phyloP scores from a whole-genome alignment of 2,113 vertebrate genomes.

The Mirounga angustirostris region DNA sequence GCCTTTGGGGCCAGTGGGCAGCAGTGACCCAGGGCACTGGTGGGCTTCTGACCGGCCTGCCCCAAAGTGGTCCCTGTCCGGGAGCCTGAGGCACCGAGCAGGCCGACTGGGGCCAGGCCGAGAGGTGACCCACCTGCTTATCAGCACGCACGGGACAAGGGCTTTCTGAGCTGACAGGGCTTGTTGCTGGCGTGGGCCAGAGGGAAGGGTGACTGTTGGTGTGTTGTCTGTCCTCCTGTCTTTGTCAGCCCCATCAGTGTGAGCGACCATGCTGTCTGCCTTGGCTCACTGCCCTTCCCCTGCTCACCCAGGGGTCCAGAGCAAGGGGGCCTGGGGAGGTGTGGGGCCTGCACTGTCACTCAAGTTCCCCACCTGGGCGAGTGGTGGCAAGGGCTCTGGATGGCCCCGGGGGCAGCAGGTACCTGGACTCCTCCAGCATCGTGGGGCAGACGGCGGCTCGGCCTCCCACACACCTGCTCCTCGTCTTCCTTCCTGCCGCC shows the following conservation, averaged over 20 bases:
- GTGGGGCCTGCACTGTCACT: neutral
- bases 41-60: constrained; percentile 40
- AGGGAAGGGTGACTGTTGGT: neutral
- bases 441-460: neutral
- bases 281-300: neutral
- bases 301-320: neutral
- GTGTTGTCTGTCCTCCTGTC: neutral
- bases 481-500: neutral
- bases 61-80: neutral
- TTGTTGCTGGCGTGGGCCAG: neutral
- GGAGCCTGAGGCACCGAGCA: neutral
- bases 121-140: neutral
- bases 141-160: neutral
- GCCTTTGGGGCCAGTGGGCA: neutral
- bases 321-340: neutral
- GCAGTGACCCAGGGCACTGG: neutral
- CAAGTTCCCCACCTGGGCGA: neutral
- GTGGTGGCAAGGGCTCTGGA: neutral
- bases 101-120: neutral
- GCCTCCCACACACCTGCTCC: neutral
- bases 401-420: neutral
- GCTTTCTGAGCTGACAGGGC: neutral
- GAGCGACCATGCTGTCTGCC: neutral
- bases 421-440: constrained; percentile 65
- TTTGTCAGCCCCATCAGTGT: neutral